These are phyloP conservation scores for Trachymyrmex cornetzi DNA, from an alignment of 1,140 invertebrate species.

Conservation along the genomic window DNA sequence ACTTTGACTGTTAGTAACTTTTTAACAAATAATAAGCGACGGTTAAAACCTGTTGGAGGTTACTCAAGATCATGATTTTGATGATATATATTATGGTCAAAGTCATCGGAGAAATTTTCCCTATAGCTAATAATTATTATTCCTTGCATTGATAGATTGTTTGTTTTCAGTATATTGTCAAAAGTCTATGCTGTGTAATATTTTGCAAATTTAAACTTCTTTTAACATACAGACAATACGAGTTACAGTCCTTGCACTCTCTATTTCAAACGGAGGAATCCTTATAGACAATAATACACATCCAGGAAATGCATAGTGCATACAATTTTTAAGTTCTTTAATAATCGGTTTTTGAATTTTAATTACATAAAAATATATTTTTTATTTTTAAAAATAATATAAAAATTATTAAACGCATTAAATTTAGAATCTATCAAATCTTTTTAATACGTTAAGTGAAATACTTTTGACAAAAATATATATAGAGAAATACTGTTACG, in stretches of 20 bases:
- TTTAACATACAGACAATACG: not conserved
- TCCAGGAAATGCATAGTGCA: constrained; percentile 41
- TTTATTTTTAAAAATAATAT: not conserved
- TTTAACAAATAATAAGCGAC: no score
- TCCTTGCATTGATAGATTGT: not conserved
- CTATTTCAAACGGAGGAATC: constrained; percentile 52
- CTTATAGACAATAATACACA: constrained; percentile 60
- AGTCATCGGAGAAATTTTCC: no score
- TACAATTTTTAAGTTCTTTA: constrained; percentile 4
- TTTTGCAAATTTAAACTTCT: not conserved
- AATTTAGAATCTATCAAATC: not conserved
- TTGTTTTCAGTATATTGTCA: not conserved
- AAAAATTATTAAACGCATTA: not conserved
- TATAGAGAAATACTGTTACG: not conserved
- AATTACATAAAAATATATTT: not conserved
- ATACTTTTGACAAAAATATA: no score
- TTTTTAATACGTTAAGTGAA: not conserved
- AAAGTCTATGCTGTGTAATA: not conserved
- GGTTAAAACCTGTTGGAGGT: no score
- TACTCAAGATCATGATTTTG: no score
- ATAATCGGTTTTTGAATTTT: not conserved
- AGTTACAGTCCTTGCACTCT: constrained; percentile 45
- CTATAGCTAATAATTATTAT: no score
- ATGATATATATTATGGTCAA: no score
- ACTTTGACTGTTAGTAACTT: no score